Base-by-base conservation (phyloP, 2,797 vertebrate genomes). In the Sebastes itinus region DNA sequence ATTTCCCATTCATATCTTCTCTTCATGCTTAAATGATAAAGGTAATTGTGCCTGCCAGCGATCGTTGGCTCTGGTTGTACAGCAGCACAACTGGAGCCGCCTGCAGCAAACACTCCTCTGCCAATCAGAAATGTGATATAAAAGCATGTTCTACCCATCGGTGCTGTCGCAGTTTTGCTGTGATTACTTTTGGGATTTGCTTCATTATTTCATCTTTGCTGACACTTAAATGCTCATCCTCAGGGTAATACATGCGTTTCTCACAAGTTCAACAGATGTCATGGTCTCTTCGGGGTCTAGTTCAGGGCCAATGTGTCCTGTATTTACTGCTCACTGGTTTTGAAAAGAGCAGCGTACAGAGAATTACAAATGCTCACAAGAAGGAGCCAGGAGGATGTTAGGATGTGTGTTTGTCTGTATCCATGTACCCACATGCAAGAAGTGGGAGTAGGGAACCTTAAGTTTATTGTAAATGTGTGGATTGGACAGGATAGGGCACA, bases 1-100 rank as follows among this genome's bases (percentile, higher is more conserved):
- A 92, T 93, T 87, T 92, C 89, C 85, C 75, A 82, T 89, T 82
- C 83, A 82, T 88, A 89, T 87, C 84, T 93, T 79, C 25, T 72
- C 58, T 72, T 86, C 84, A 81, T 86, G 88, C 76, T 86, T 84
- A 89, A 90, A 86, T 68, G 35, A 88, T 83, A 80, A 91, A 76
- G 75, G 66, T 86, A 84, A 90, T 89, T 85, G 54, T 77, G 54
- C 28, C 71, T 67, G 72, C 75, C 62, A 27, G 68, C 75, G 25
- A 63, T 71, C 30, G 83, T 60, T 76, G 81, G 72, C 82, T 75
- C 9, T 7, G 61, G 42, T 70, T 58, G 42, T 70, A 52, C 58
- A 80, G 72, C 54, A 38, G 27, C 54, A 58, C 35, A 61, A 59
- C 33, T 65, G n/a, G 13, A 56, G 7, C 38, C 20, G 38, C 65